Evolutionary conservation across 2,113 vertebrate species (phyloP).

Genomic region (Grallaria varia): DNA sequence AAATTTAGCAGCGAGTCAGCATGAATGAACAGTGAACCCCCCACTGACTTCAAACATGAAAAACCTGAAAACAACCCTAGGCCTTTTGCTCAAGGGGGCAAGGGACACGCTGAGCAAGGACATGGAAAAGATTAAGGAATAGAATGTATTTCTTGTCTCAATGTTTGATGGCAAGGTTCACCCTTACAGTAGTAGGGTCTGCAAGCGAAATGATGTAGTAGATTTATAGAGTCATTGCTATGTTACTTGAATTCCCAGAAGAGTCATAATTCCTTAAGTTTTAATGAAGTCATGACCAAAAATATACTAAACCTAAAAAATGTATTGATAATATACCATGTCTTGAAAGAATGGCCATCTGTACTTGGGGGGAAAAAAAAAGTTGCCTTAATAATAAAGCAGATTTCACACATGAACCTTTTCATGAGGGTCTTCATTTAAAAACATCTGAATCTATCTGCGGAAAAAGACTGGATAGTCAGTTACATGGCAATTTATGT

Average conservation of each 20-base stretch:
- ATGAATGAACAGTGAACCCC: neutral
- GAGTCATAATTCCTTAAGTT: neutral
- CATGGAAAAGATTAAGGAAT: neutral
- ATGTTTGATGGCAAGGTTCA: neutral
- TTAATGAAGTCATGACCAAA: neutral
- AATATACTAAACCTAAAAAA: neutral
- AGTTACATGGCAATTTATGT: neutral
- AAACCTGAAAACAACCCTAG: rapidly evolving
- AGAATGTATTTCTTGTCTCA: neutral
- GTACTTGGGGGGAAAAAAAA: neutral
- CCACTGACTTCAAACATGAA: neutral
- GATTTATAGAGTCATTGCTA: neutral
- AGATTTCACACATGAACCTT: neutral
- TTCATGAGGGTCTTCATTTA: neutral
- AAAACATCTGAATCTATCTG: neutral
- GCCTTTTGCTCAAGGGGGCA: neutral
- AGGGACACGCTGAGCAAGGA: neutral
- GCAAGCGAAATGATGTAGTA: neutral
- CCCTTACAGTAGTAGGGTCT: neutral
- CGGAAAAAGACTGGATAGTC: neutral
- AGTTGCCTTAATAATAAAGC: neutral
- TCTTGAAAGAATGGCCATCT: neutral
- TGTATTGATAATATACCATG: neutral
- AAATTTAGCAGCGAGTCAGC: neutral
- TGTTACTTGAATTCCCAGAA: neutral